A percentile compares a stretch with the other conserved stretches of the same genome.
Conservation (phyloP, 2,797 vertebrate genomes). For the Borostomias antarcticus region DNA sequence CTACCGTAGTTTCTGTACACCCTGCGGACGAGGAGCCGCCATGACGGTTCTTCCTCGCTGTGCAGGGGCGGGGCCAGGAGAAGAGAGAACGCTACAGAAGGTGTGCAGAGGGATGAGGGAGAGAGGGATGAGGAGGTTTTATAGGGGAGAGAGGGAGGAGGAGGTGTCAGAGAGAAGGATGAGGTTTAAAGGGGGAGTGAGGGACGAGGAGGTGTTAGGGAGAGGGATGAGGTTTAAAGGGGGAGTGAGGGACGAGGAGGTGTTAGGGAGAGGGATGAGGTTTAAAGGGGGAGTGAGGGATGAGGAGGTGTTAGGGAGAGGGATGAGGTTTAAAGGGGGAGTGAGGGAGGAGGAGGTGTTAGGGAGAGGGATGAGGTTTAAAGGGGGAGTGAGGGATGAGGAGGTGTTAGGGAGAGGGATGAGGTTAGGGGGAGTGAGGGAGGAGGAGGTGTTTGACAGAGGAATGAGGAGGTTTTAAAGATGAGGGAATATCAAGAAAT, state of each 20-base stretch:
- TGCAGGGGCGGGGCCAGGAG: slow-evolving; percentile 12
- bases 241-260: slow-evolving; percentile 5
- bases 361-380: slow-evolving; percentile 8
- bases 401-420: slow-evolving; percentile 32
- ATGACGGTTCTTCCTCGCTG: slow-evolving; percentile 60
- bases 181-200: slow-evolving; percentile 5
- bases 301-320: slow-evolving; percentile 39
- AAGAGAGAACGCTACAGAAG: neutral
- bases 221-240: slow-evolving; percentile 42
- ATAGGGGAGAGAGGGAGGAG: slow-evolving; percentile 21
- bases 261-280: slow-evolving; percentile 14
- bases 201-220: slow-evolving; percentile 18
- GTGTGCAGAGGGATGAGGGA: slow-evolving; percentile 23
- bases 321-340: slow-evolving; percentile 30
- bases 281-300: slow-evolving; percentile 35
- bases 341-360: slow-evolving; percentile 32
- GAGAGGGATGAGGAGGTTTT: neutral
- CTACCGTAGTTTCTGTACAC: slow-evolving; percentile 56
- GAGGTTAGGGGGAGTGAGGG: neutral
- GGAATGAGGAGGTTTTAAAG: slow-evolving; percentile 20
- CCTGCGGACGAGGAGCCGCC: slow-evolving; percentile 53
- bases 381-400: slow-evolving; percentile 20
- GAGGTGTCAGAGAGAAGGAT: slow-evolving; percentile 33
- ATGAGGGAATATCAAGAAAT: slow-evolving; percentile 60
- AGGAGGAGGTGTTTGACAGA: neutral